Percentiles rank a stretch among this genome's conserved stretches.
Evolutionary conservation across 2,888 invertebrate species (phyloP).

Genomic region (Brachypterus glaber): DNA sequence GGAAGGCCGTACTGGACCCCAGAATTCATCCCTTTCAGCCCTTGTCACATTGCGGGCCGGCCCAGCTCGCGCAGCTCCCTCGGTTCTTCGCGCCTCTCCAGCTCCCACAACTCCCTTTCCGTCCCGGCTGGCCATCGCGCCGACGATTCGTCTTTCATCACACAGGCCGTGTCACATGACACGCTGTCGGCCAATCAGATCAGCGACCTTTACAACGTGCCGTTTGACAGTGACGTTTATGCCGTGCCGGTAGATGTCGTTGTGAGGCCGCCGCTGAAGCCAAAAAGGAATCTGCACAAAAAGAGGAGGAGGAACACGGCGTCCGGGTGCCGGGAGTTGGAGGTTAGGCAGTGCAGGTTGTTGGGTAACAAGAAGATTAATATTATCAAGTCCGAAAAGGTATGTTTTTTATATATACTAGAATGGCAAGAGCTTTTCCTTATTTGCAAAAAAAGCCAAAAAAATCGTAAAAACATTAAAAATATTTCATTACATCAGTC

Average conservation of each 20-base stretch:
- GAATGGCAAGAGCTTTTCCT: no score
- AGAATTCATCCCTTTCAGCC: conserved; percentile 53
- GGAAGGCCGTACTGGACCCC: conserved; percentile 44
- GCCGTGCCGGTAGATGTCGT: conserved; percentile 78
- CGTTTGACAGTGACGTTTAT: conserved; percentile 81
- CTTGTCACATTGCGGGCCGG: conserved; percentile 44
- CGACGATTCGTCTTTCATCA: conserved; percentile 79
- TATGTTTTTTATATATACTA: no score
- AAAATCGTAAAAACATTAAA: no score
- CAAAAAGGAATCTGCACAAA: conserved; percentile 41
- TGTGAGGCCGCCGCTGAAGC: conserved; percentile 45
- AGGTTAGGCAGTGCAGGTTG: conserved; percentile 23
- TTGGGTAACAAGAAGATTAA: conserved; percentile 21
- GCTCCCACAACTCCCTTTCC: conserved; percentile 75
- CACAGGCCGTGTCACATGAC: conserved; percentile 82
- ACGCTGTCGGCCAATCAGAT: conserved; percentile 68
- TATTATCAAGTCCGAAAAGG: conserved; percentile 22
- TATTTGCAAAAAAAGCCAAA: no score
- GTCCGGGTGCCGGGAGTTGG: conserved; percentile 40
- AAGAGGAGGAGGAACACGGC: conserved; percentile 35
- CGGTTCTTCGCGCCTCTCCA: conserved; percentile 68
- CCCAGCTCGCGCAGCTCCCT: conserved; percentile 70
- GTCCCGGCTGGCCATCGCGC: conserved; percentile 60
- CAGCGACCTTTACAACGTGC: conserved; percentile 78
- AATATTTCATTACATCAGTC: no score